phyloP scores from a whole-genome alignment of 2,113 vertebrate genomes.

The Chloroceryle aenea region DNA sequence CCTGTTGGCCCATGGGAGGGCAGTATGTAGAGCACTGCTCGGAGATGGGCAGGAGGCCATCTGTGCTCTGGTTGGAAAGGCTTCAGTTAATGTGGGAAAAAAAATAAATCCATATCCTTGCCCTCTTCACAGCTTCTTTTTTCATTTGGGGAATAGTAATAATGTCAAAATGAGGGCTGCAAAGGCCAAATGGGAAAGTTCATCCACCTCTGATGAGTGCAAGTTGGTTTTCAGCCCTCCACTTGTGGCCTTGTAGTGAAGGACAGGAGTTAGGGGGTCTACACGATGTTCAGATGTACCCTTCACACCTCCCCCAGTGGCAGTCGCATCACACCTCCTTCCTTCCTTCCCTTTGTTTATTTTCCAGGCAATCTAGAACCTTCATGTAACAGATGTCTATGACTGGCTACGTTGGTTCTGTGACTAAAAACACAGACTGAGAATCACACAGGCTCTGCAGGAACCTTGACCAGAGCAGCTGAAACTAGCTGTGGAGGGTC shows the following conservation, averaged over 20 bases:
- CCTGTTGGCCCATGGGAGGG: not conserved
- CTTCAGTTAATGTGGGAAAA: not conserved
- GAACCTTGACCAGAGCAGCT: not conserved
- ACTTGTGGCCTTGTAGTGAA: not conserved
- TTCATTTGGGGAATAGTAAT: not conserved
- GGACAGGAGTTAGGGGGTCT: not conserved
- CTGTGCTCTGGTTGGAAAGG: constrained; percentile 31
- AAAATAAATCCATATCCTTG: not conserved
- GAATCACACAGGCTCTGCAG: not conserved
- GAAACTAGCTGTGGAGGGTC: not conserved
- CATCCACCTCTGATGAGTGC: not conserved
- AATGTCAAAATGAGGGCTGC: not conserved
- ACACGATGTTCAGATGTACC: fast-evolving
- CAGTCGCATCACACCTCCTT: not conserved
- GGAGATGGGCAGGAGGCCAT: constrained; percentile 11
- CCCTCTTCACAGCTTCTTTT: not conserved
- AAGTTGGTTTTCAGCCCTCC: not conserved
- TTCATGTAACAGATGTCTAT: not conserved
- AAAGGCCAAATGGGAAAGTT: not conserved
- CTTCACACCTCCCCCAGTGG: not conserved
- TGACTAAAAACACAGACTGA: not conserved
- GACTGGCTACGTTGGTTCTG: not conserved
- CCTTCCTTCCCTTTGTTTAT: not conserved
- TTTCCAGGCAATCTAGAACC: not conserved
- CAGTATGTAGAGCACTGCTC: not conserved